These are phyloP conservation scores for Ametastegia equiseti DNA, from an alignment of 2,888 invertebrate genomes.

Conservation along the genomic window DNA sequence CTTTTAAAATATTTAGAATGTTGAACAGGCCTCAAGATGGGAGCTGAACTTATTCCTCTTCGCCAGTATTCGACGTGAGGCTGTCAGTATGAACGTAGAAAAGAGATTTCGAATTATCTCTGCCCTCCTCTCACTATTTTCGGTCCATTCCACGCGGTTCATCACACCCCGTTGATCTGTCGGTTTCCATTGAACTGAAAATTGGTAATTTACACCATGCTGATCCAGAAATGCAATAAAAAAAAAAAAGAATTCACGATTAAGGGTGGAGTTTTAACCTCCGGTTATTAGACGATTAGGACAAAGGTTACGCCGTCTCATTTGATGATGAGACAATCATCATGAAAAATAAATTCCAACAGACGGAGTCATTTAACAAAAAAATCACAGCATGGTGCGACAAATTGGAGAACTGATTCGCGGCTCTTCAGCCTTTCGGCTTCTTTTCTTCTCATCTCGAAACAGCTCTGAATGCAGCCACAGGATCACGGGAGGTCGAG, in stretches of 20 bases:
- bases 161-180: neutral
- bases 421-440: constrained; percentile 1
- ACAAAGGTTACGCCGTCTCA: constrained; percentile 23
- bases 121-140: neutral
- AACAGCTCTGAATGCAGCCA: neutral
- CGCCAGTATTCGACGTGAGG: constrained; percentile 25
- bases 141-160: constrained; percentile 4
- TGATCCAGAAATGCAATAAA: neutral
- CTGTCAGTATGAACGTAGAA: constrained; percentile 53
- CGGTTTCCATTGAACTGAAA: constrained; percentile 24
- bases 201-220: constrained; percentile 42
- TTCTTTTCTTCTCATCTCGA: neutral
- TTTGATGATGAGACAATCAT: constrained; percentile 34
- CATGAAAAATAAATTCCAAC: too few relatives aligned
- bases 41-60: constrained; percentile 31
- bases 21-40: constrained; percentile 51
- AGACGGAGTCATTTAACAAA: neutral
- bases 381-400: constrained; percentile 12
- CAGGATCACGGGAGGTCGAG: neutral
- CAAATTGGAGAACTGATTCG: constrained; percentile 20
- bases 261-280: neutral
- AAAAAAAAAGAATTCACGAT: neutral
- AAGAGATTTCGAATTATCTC: constrained; percentile 42
- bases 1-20: constrained; percentile 67
- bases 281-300: neutral